Percentiles rank a stretch among this genome's conserved stretches.
phyloP scores from a whole-genome alignment of 2,797 vertebrate genomes.

The Poecilia gillii region DNA sequence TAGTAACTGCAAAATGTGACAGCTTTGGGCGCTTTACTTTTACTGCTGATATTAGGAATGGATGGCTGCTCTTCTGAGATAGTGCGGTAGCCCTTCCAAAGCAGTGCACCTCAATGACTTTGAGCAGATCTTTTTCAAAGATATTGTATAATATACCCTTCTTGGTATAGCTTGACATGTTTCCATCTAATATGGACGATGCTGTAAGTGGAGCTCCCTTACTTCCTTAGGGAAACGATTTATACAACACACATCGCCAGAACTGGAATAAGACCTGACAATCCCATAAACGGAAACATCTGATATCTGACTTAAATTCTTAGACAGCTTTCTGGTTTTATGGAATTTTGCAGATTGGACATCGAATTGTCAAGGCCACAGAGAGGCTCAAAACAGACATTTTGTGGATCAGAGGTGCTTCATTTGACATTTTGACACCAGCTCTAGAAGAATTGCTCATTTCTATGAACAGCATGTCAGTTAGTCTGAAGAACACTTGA shows the following conservation, averaged over 20 bases:
- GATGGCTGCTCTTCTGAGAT: slow-evolving; percentile 20
- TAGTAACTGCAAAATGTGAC: slow-evolving; percentile 21
- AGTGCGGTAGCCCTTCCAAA: slow-evolving; percentile 19
- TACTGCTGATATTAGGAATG: slow-evolving; percentile 20
- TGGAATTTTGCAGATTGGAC: slow-evolving; percentile 79
- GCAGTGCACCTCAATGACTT: slow-evolving; percentile 9
- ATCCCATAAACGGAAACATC: slow-evolving; percentile 68
- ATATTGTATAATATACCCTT: slow-evolving; percentile 45
- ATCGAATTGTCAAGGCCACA: slow-evolving; percentile 73
- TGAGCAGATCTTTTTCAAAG: slow-evolving; percentile 36
- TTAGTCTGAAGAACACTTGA: slow-evolving; percentile 63
- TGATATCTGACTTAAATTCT: slow-evolving; percentile 68
- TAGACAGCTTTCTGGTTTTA: slow-evolving; percentile 65
- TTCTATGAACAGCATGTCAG: slow-evolving; percentile 81
- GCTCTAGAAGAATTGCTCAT: slow-evolving; percentile 79
- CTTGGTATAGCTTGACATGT: slow-evolving; percentile 31
- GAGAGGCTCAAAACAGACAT: slow-evolving; percentile 77
- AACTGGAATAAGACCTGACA: slow-evolving; percentile 69
- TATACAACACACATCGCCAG: slow-evolving; percentile 62
- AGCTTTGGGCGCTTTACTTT: slow-evolving; percentile 22
- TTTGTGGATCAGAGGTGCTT: slow-evolving; percentile 79
- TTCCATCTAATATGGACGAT: slow-evolving; percentile 45
- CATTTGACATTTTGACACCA: slow-evolving; percentile 86
- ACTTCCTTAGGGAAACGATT: slow-evolving; percentile 73
- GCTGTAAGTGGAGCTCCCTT: slow-evolving; percentile 41